Evolutionary conservation across 2,113 vertebrate genomes (phyloP).

Genomic region (Phocoena phocoena): DNA sequence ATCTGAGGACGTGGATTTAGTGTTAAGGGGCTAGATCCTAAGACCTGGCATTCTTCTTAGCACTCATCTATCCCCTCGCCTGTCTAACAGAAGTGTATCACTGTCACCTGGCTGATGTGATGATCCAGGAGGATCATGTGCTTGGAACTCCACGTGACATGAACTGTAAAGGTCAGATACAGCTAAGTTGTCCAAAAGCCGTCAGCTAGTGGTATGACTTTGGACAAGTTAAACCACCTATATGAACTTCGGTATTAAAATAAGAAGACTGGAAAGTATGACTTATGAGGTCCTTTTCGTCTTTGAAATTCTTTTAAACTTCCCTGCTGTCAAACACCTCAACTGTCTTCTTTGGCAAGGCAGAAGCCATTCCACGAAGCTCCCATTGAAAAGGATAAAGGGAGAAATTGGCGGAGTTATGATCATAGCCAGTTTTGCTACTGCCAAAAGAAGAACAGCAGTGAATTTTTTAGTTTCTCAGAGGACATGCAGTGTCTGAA

Average conservation of each 20-base stretch:
- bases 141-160: background rate
- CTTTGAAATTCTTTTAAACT: background rate
- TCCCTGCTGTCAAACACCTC: background rate
- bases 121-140: background rate
- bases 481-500: conserved; percentile 50
- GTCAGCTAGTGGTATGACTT: background rate
- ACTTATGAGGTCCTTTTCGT: background rate
- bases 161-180: background rate
- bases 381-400: conserved; percentile 6
- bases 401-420: conserved; percentile 5
- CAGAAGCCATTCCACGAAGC: background rate
- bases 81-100: background rate
- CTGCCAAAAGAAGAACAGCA: conserved; percentile 51
- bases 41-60: background rate
- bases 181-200: background rate
- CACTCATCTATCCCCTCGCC: background rate
- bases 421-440: conserved; percentile 31
- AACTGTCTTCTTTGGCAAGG: background rate
- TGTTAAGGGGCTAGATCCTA: background rate
- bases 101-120: background rate
- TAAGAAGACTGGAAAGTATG: background rate
- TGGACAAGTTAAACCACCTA: background rate
- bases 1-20: background rate
- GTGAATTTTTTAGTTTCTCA: conserved; percentile 44
- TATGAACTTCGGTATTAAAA: background rate